phyloP scores from a whole-genome alignment of 2,888 invertebrate genomes.

The Parthenolecanium corni region DNA sequence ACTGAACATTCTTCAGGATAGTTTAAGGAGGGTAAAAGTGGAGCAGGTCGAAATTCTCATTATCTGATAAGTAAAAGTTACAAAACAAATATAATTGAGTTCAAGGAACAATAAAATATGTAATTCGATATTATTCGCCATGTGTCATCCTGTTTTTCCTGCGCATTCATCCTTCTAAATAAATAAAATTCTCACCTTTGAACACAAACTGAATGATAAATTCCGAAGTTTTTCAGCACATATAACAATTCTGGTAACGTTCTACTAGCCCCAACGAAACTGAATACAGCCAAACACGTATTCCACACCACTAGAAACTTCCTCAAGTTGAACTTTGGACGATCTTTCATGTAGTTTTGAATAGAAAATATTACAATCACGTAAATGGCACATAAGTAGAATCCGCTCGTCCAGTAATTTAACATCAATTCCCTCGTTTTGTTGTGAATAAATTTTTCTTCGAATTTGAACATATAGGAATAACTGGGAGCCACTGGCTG shows the following conservation, averaged over 20 bases:
- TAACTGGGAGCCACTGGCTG: slow-evolving; percentile 52
- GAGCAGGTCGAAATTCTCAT: too few relatives aligned
- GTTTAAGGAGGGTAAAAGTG: too few relatives aligned
- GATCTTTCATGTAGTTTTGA: slow-evolving; percentile 82
- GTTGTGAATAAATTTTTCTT: slow-evolving; percentile 83
- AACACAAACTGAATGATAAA: slow-evolving; percentile 92
- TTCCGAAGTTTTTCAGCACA: slow-evolving; percentile 76
- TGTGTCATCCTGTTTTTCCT: too few relatives aligned
- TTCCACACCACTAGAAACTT: slow-evolving; percentile 86
- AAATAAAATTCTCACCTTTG: slow-evolving; percentile 64
- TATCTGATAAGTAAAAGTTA: too few relatives aligned
- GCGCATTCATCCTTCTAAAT: too few relatives aligned
- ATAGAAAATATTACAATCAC: slow-evolving; percentile 89
- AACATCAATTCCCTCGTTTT: slow-evolving; percentile 89
- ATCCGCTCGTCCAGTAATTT: slow-evolving; percentile 88
- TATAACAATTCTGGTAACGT: slow-evolving; percentile 88
- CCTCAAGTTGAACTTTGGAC: slow-evolving; percentile 80
- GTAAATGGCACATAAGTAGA: slow-evolving; percentile 80
- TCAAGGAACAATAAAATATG: too few relatives aligned
- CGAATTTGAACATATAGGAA: slow-evolving; percentile 88
- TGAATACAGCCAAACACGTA: slow-evolving; percentile 80
- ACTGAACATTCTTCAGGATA: too few relatives aligned
- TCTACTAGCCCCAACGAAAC: slow-evolving; percentile 83
- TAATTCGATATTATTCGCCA: too few relatives aligned
- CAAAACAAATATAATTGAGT: too few relatives aligned